phyloP scores from a whole-genome alignment of 2,113 vertebrate genomes.

The Ophthalmolycus amberensis region DNA sequence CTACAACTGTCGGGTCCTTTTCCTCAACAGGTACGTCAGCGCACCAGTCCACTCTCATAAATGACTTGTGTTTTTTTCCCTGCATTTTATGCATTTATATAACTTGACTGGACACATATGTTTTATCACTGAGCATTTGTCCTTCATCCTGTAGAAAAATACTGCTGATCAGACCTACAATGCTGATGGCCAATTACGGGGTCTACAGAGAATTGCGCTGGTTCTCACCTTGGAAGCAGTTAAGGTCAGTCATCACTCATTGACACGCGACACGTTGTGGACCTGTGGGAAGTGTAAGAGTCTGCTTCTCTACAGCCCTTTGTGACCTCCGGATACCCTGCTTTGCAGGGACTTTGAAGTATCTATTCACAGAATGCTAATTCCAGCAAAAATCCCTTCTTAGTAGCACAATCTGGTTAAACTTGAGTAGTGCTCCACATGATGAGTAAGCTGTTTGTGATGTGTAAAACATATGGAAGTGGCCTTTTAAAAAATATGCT shows the following conservation, averaged over 20 bases:
- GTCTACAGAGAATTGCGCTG: slow-evolving; percentile 94
- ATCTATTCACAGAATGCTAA: neutral
- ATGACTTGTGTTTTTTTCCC: neutral
- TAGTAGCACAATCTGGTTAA: neutral
- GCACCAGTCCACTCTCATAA: neutral
- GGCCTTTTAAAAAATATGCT: neutral
- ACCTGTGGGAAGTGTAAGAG: neutral
- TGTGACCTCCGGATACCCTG: neutral
- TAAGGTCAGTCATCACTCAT: slow-evolving; percentile 79
- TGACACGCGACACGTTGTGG: neutral
- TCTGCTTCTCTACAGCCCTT: neutral
- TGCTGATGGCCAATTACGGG: slow-evolving; percentile 90
- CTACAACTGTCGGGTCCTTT: slow-evolving; percentile 96
- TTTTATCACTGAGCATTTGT: neutral
- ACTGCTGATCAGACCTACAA: slow-evolving; percentile 94
- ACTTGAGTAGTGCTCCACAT: neutral
- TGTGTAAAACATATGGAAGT: neutral
- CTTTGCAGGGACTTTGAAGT: no score
- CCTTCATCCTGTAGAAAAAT: slow-evolving; percentile 85
- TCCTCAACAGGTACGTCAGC: slow-evolving; percentile 91
- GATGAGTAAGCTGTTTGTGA: neutral
- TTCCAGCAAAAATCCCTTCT: neutral
- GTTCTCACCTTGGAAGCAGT: slow-evolving; percentile 93
- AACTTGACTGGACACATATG: neutral
- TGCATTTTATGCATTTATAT: neutral